Base-by-base conservation (phyloP, 2,113 vertebrate species). In the Chrysochloris asiatica region DNA sequence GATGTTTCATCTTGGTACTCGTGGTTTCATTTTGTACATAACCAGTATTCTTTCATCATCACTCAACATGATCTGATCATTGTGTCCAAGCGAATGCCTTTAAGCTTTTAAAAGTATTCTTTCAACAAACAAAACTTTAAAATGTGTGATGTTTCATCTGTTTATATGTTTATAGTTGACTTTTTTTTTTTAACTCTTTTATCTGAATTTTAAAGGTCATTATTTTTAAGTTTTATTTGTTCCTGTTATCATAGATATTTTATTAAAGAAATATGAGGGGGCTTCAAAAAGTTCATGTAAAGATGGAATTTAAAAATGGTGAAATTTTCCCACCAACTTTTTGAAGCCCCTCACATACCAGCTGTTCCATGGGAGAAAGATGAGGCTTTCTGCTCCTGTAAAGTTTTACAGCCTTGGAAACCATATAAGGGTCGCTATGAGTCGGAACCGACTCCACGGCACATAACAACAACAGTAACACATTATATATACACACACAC, bases 231-330 rank as follows among this genome's bases (percentile, higher is more conserved):
- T 48, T 50, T 90, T 77, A 59, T 88, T 89, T 47, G 24, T 14
- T 77, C 6, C n/a, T 86, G 13, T 88, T 92, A 0, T 75, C 50
- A 43, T 30, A 45, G 10, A n/a, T 48, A 90, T 88, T 95, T 93
- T 90, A 12, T 88, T 72, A 78, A 13, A 43, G 79, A 72, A 90
- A 28, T 47, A 54, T 0, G 76, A 2, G 45, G 47, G n/a, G n/a
- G n/a, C n/a, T n/a, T n/a, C n/a, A n/a, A n/a, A n/a, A n/a, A n/a
- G n/a, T n/a, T n/a, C n/a, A n/a, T n/a, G n/a, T n/a, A n/a, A n/a
- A n/a, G n/a, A n/a, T n/a, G n/a, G n/a, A n/a, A n/a, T n/a, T n/a
- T n/a, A n/a, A n/a, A n/a, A n/a, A n/a, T n/a, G n/a, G n/a, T n/a
- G n/a, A n/a, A n/a, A n/a, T n/a, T n/a, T n/a, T n/a, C n/a, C n/a